A percentile compares a stretch with the other conserved stretches of the same genome.
phyloP scores from a whole-genome alignment of 1,140 invertebrate species.

The Coptotermes formosanus region DNA sequence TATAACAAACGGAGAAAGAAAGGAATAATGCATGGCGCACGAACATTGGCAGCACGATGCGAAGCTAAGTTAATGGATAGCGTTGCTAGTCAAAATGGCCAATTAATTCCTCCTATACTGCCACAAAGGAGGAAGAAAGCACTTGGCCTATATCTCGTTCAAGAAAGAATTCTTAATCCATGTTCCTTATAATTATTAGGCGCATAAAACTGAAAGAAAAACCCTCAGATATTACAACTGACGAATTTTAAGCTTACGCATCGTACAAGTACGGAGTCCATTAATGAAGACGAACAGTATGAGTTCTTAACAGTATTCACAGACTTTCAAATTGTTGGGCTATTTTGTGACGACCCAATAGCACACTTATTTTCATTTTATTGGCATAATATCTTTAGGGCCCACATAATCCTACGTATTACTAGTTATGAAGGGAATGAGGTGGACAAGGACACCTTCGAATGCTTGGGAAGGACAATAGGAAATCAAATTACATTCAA shows the following conservation, averaged over 20 bases:
- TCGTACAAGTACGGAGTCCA: neutral
- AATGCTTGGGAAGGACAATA: too few relatives aligned
- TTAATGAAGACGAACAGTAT: neutral
- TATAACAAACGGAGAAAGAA: slow-evolving; percentile 12
- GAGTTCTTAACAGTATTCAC: too few relatives aligned
- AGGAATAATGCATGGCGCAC: neutral
- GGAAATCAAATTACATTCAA: too few relatives aligned
- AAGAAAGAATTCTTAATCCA: slow-evolving; percentile 35
- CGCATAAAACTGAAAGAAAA: neutral
- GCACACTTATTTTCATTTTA: too few relatives aligned
- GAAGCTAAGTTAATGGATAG: slow-evolving; percentile 28
- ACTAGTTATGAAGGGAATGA: too few relatives aligned
- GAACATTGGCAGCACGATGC: slow-evolving; percentile 2
- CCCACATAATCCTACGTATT: too few relatives aligned
- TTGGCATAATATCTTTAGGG: too few relatives aligned
- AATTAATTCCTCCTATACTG: slow-evolving; percentile 32
- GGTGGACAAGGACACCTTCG: too few relatives aligned
- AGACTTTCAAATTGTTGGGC: too few relatives aligned
- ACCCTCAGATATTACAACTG: too few relatives aligned
- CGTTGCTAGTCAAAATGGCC: slow-evolving; percentile 28
- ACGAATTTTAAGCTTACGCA: neutral
- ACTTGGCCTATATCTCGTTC: slow-evolving; percentile 29
- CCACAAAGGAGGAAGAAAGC: neutral
- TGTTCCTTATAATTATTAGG: neutral
- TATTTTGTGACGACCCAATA: too few relatives aligned